A percentile compares a stretch with the other conserved stretches of the same genome.
Conservation (phyloP, 2,797 vertebrate species). For the Cynopterus sphinx region DNA sequence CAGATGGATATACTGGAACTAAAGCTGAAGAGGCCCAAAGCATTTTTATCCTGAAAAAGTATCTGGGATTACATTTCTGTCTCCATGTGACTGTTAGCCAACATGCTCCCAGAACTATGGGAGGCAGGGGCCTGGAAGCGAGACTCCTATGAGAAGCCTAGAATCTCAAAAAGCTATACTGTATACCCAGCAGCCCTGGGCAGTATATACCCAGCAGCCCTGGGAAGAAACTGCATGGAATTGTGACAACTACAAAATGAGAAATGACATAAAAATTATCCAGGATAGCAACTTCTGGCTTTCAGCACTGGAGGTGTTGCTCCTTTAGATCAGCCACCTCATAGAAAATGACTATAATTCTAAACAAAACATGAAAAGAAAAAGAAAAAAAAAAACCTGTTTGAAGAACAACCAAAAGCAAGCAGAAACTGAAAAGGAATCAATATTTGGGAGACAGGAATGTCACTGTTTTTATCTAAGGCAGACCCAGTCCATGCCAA, state of each 20-base stretch:
- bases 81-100: not conserved
- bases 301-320: not conserved
- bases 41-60: not conserved
- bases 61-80: not conserved
- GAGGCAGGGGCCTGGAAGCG: not conserved
- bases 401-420: not conserved
- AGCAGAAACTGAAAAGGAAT: not conserved
- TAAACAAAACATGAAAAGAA: not conserved
- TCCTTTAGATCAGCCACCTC: not conserved
- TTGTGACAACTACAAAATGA: not conserved
- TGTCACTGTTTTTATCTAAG: not conserved
- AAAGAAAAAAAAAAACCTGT: not conserved
- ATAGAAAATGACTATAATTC: not conserved
- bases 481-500: not conserved
- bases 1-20: not conserved
- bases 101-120: not conserved
- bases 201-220: not conserved
- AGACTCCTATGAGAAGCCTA: not conserved
- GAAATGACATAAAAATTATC: conserved; percentile 20
- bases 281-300: not conserved
- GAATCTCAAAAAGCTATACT: not conserved
- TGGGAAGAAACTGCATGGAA: not conserved
- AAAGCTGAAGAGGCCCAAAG: not conserved
- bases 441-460: not conserved
- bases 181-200: not conserved